These are phyloP conservation scores for Cheumatopsyche charites DNA, from an alignment of 1,140 invertebrate genomes.

Conservation along the genomic window DNA sequence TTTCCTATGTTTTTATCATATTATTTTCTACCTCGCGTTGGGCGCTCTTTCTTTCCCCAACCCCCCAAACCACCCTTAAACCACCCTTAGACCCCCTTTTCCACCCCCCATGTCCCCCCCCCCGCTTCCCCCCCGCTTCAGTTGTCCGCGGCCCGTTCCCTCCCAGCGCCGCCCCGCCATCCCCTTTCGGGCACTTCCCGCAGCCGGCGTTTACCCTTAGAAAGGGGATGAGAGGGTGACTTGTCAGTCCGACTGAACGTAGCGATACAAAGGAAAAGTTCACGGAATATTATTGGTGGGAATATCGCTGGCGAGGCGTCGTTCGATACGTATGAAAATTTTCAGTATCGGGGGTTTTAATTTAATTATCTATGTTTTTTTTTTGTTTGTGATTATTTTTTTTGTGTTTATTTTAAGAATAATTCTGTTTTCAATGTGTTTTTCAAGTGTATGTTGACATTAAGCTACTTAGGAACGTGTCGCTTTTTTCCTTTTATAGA, in stretches of 20 bases:
- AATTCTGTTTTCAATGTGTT: too few relatives aligned
- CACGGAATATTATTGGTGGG: constrained; percentile 38
- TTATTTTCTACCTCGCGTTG: constrained; percentile 48
- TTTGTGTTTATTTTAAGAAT: too few relatives aligned
- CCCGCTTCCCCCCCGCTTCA: neutral
- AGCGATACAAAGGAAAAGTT: constrained; percentile 41
- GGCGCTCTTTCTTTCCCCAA: constrained; percentile 45
- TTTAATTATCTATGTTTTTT: too few relatives aligned
- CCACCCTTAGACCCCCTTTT: constrained; percentile 23
- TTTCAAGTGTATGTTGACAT: too few relatives aligned
- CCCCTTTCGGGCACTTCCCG: constrained; percentile 28
- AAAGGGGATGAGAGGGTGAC: constrained; percentile 33
- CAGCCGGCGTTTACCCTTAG: constrained; percentile 38
- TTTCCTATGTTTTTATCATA: constrained; percentile 49
- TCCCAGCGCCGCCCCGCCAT: constrained; percentile 21
- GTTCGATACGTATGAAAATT: constrained; percentile 20
- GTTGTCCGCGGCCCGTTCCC: constrained; percentile 11
- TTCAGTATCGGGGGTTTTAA: neutral
- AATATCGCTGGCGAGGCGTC: constrained; percentile 32
- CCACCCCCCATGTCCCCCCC: neutral
- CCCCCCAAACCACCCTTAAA: neutral
- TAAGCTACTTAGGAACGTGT: too few relatives aligned
- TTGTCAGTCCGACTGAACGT: constrained; percentile 41
- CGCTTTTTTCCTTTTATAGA: too few relatives aligned
- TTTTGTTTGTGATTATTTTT: too few relatives aligned